A percentile compares a stretch with the other conserved stretches of the same genome.
Evolutionary conservation across 2,888 invertebrate species (phyloP).

Genomic region (Brachynemurus nebulosus): DNA sequence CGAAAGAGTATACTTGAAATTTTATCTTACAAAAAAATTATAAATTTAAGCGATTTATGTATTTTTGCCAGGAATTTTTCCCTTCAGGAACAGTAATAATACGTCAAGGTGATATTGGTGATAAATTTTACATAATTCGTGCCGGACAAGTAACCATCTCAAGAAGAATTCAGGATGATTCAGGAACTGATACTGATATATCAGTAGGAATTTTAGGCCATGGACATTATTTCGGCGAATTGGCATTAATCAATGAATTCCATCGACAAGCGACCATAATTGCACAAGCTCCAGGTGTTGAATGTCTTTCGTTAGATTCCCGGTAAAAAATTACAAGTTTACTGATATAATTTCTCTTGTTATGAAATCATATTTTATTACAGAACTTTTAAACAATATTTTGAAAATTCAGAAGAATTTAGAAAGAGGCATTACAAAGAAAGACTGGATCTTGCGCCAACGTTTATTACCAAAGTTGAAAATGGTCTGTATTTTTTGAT

Average conservation of each 20-base stretch:
- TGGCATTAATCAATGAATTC: slow-evolving; percentile 73
- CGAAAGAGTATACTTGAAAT: no score
- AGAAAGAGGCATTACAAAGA: background rate
- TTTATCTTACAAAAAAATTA: no score
- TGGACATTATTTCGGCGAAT: slow-evolving; percentile 82
- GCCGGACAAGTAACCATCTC: slow-evolving; percentile 67
- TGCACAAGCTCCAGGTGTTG: slow-evolving; percentile 67
- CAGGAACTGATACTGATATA: background rate
- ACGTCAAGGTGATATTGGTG: slow-evolving; percentile 72
- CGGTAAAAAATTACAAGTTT: slow-evolving; percentile 37
- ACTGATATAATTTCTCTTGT: background rate
- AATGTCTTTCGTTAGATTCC: slow-evolving; percentile 77
- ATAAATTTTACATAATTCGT: slow-evolving; percentile 83
- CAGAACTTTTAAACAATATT: slow-evolving; percentile 61
- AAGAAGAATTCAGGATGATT: slow-evolving; percentile 1
- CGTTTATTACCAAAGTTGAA: background rate
- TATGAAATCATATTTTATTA: slow-evolving; percentile 12
- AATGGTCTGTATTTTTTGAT: background rate
- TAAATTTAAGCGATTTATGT: background rate
- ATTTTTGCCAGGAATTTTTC: slow-evolving; percentile 56
- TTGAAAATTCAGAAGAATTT: slow-evolving; percentile 45
- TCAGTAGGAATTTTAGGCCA: slow-evolving; percentile 50
- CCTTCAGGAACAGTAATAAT: slow-evolving; percentile 65
- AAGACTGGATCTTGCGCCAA: background rate
- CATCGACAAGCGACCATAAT: slow-evolving; percentile 78